Conservation (phyloP, 92 coral and sea anemone genomes). For the Umimayanthus kanabou region DNA sequence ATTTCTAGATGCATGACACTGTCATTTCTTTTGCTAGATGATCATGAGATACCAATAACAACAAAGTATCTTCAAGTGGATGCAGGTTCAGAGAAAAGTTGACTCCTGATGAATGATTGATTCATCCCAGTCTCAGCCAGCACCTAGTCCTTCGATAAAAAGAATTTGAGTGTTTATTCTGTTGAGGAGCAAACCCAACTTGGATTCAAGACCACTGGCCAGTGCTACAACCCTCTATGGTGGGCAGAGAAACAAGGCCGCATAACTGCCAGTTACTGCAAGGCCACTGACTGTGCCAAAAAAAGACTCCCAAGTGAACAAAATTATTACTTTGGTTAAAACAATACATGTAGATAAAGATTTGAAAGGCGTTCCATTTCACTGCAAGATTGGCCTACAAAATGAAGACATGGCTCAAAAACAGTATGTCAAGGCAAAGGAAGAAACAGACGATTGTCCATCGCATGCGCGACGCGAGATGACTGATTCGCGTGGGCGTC, state of each 20-base stretch:
- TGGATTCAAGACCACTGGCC: slow-evolving; percentile 1
- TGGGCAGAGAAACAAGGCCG: background rate
- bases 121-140: background rate
- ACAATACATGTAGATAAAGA: background rate
- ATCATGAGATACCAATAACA: background rate
- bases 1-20: no score
- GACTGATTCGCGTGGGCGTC: no score
- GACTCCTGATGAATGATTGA: no score
- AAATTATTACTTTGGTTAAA: background rate
- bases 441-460: background rate
- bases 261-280: slow-evolving; percentile 6
- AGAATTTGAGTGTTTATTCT: background rate
- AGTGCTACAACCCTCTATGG: slow-evolving; percentile 5
- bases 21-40: background rate
- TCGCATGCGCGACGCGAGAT: no score
- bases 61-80: slow-evolving; percentile 1
- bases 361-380: background rate
- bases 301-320: background rate
- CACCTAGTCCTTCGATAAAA: background rate
- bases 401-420: background rate
- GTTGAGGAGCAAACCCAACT: background rate
- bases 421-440: background rate
- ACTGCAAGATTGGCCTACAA: slow-evolving; percentile 11
- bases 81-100: slow-evolving; percentile 1
- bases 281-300: background rate